Conservation (phyloP, 2,113 vertebrate species). For the Microcebus tavaratra region DNA sequence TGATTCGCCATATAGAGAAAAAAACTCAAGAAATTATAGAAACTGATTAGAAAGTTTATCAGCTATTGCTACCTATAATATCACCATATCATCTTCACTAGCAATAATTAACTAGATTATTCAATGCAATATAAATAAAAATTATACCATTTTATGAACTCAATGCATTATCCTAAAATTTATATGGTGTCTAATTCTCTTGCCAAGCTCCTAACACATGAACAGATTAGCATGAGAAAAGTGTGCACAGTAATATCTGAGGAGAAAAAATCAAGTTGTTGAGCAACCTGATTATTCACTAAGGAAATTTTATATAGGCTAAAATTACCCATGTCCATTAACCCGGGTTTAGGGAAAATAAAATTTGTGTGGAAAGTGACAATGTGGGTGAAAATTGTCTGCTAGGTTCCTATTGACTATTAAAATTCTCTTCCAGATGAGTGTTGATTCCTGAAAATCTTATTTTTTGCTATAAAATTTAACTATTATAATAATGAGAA, state of each 20-base stretch:
- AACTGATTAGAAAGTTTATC: background rate
- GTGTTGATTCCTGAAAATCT: background rate
- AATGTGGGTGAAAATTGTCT: background rate
- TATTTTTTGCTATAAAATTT: background rate
- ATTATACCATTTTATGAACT: background rate
- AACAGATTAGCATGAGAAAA: background rate
- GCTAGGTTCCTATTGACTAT: background rate
- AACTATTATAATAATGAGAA: background rate
- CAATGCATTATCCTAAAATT: background rate
- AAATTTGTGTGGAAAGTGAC: background rate
- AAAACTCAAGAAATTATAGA: background rate
- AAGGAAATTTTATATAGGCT: background rate
- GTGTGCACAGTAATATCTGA: background rate
- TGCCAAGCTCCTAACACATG: background rate
- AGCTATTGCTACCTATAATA: background rate
- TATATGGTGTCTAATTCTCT: background rate
- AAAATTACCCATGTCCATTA: background rate
- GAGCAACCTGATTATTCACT: background rate
- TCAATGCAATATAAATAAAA: background rate
- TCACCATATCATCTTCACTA: background rate
- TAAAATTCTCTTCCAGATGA: background rate
- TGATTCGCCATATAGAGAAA: background rate
- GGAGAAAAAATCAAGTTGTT: background rate
- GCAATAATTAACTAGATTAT: background rate
- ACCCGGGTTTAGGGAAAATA: background rate